Base-by-base conservation (phyloP, 2,113 vertebrate genomes). In the Leucopsar rothschildi region DNA sequence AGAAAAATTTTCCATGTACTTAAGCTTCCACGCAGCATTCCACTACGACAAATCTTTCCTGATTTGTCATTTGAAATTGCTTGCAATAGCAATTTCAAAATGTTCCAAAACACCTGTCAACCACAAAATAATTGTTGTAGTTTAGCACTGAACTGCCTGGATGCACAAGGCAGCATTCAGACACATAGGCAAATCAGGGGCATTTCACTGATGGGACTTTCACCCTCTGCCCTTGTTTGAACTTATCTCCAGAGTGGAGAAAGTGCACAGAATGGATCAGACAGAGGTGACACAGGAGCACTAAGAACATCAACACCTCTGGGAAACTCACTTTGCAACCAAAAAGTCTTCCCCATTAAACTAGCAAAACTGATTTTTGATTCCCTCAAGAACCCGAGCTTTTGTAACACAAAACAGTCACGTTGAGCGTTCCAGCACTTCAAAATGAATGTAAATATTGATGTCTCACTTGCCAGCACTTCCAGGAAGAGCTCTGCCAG, bases 391-490 rank as follows among this genome's bases (percentile, higher is more conserved):
- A 93, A 82, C 37, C 50, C 89, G 1, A 92, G 53, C 37, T 94
- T 92, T 91, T 79, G 79, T n/a, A 80, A 86, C 42, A 79, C 25
- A 27, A 5, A 86, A 39, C 40, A 68, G 64, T 33, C 31, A 50
- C 0, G 3, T 0, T 35, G 42, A 92, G 86, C 0, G 0, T 66
- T 83, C 55, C 44, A 60, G 23, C 22, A 57, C 60, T 90, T 66
- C 68, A 70, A 70, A 52, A 90, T 31, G 29, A 88, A 81, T 23
- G 31, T 42, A 92, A 86, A 95, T 76, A 92, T 39, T 91, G 66
- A 88, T 50, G 33, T 91, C 63, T 90, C 78, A 33, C 45, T 91
- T 71, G 75, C 66, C 66, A 95, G 63, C 8, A 15, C 37, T 71
- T 44, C 42, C 76, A 77, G 49, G 29, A 22, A 84, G 37, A 93